Evolutionary conservation across 1,140 invertebrate species (phyloP).

Genomic region (Pachypeltis micranthus): DNA sequence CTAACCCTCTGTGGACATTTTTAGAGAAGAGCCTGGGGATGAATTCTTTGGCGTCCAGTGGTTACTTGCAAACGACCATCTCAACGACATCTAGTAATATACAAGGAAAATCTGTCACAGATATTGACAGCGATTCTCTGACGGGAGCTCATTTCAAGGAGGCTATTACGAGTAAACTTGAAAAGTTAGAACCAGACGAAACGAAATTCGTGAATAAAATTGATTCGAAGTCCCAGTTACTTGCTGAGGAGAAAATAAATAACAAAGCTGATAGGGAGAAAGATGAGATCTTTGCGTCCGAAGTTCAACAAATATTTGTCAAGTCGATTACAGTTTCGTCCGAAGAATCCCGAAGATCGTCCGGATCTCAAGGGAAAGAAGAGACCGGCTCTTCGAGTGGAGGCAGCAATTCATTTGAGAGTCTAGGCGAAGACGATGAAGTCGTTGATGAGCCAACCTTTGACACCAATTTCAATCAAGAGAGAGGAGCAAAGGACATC

Average conservation of each 20-base stretch:
- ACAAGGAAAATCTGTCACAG: not conserved
- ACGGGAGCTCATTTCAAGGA: too few species aligned
- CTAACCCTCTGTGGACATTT: not conserved
- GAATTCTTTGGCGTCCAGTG: not conserved
- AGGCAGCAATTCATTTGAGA: conserved; percentile 15
- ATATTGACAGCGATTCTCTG: not conserved
- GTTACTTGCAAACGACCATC: not conserved
- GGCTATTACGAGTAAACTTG: too few species aligned
- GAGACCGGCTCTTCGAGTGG: not conserved
- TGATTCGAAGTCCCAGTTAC: too few species aligned
- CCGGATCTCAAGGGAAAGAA: not conserved
- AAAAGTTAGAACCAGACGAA: too few species aligned
- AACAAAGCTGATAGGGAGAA: too few species aligned
- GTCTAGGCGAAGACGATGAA: conserved; percentile 18
- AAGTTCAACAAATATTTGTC: not conserved
- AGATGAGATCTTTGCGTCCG: too few species aligned
- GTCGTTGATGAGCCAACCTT: conserved; percentile 9
- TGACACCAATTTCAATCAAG: not conserved
- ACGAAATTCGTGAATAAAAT: too few species aligned
- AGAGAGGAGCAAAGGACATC: not conserved
- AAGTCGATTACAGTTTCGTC: not conserved
- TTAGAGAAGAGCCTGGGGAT: not conserved
- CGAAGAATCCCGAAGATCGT: not conserved
- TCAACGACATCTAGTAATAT: not conserved
- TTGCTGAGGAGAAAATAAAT: too few species aligned